Evolutionary conservation across 1,140 invertebrate genomes (phyloP).

Genomic region (Venturia canescens): DNA sequence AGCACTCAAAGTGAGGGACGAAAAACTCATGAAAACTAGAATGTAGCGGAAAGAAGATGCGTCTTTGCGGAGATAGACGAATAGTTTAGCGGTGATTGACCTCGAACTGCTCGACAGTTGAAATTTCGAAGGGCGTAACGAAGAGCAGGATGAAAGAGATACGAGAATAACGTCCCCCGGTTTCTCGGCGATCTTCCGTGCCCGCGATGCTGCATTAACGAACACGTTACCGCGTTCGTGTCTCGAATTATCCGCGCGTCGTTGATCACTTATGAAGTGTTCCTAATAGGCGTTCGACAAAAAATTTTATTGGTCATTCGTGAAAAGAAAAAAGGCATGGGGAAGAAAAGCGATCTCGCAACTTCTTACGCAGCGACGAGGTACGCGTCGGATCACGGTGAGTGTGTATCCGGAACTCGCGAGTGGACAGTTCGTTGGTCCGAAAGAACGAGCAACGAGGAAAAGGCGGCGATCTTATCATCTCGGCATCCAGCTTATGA

Average conservation of each 20-base stretch:
- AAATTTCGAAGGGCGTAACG: background rate
- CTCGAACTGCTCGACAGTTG: background rate
- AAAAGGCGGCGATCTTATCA: conserved; percentile 8
- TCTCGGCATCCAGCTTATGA: conserved; percentile 4
- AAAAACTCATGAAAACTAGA: background rate
- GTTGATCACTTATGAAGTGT: no score
- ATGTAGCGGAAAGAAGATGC: background rate
- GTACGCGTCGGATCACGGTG: conserved; percentile 12
- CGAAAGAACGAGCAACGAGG: conserved; percentile 18
- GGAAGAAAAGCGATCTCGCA: conserved; percentile 34
- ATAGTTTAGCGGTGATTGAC: conserved; percentile 7
- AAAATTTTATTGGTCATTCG: conserved; percentile 1
- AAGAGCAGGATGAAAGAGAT: background rate
- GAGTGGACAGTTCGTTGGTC: conserved; percentile 34
- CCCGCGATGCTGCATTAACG: no score
- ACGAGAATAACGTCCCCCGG: no score
- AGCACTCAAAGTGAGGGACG: background rate
- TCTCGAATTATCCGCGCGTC: no score
- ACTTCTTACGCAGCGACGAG: background rate
- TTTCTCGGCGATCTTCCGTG: no score
- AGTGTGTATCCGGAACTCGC: conserved; percentile 36
- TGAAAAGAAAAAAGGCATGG: background rate
- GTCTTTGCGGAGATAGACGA: background rate
- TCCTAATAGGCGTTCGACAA: no score
- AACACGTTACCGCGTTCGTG: no score